Percentiles rank a stretch among this genome's conserved stretches.
These are phyloP conservation scores for Gallinago jamesoni DNA, from an alignment of 2,113 vertebrate genomes.

Conservation along the genomic window DNA sequence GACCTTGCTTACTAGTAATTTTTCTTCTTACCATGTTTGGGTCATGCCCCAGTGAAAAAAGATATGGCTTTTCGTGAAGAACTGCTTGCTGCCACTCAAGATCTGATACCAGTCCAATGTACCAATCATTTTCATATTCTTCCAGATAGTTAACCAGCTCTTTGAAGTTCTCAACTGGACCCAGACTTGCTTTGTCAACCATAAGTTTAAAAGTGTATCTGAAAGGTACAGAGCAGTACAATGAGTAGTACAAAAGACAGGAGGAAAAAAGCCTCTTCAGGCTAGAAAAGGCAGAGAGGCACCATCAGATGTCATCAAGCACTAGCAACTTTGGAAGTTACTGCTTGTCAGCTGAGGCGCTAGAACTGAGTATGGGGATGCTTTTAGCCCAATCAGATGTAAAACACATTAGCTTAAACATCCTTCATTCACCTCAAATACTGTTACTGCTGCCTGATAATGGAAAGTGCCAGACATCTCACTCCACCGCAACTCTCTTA, in stretches of 20 bases:
- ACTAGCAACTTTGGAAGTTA: neutral
- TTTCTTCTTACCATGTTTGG: constrained; percentile 86
- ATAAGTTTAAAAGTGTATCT: constrained; percentile 95
- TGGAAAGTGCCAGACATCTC: neutral
- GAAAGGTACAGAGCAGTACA: neutral
- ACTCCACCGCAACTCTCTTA: neutral
- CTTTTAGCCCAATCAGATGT: neutral
- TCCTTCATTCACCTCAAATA: neutral
- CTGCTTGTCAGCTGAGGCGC: neutral
- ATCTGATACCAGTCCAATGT: constrained; percentile 90
- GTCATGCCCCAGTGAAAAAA: constrained; percentile 94
- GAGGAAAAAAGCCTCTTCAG: neutral
- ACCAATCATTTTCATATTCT: constrained; percentile 92
- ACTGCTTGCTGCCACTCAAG: constrained; percentile 91
- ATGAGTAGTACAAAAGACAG: neutral
- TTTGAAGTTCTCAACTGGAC: constrained; percentile 85
- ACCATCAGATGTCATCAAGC: neutral
- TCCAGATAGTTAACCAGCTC: constrained; percentile 87
- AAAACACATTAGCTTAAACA: neutral
- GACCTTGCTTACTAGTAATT: neutral
- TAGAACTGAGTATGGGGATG: neutral
- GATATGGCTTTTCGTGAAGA: constrained; percentile 91
- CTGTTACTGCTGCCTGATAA: neutral
- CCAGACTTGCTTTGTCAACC: constrained; percentile 95
- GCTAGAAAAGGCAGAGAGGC: neutral